Conservation (phyloP, 30 jellyfish, hydroid and myxozoan genomes). For the Phacellophora camtschatica region DNA sequence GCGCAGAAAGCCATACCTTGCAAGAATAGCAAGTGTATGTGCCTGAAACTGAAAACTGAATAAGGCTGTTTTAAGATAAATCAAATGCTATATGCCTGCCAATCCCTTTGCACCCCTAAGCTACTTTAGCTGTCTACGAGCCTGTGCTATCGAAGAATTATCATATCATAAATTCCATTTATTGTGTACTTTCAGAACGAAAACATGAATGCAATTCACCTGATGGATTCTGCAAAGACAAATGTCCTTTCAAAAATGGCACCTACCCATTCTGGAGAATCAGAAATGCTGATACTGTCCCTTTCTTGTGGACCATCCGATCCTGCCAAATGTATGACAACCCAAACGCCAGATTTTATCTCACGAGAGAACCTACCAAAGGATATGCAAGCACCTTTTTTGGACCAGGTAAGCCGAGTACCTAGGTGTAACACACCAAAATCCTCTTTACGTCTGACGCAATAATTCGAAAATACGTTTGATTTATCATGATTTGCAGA, state of each 20-base stretch:
- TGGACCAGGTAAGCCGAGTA: conserved; percentile 87
- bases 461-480: too few species aligned
- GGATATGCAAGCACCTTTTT: conserved; percentile 93
- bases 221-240: conserved; percentile 90
- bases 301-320: conserved; percentile 84
- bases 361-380: conserved; percentile 68
- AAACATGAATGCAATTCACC: conserved; percentile 92
- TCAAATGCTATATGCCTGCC: too few species aligned
- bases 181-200: conserved; percentile 50
- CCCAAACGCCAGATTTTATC: conserved; percentile 78
- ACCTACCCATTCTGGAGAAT: conserved; percentile 95
- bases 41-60: too few species aligned
- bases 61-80: too few species aligned
- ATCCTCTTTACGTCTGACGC: too few species aligned
- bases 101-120: too few species aligned
- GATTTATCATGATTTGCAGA: too few species aligned
- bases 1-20: too few species aligned
- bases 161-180: conserved; percentile 2
- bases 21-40: too few species aligned
- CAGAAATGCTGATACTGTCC: conserved; percentile 86
- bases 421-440: too few species aligned
- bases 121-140: too few species aligned
- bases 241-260: conserved; percentile 93
- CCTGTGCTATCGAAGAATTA: too few species aligned
- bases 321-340: conserved; percentile 90